These are phyloP conservation scores for Salpingus planirostris DNA, from an alignment of 2,888 invertebrate genomes.

Conservation along the genomic window DNA sequence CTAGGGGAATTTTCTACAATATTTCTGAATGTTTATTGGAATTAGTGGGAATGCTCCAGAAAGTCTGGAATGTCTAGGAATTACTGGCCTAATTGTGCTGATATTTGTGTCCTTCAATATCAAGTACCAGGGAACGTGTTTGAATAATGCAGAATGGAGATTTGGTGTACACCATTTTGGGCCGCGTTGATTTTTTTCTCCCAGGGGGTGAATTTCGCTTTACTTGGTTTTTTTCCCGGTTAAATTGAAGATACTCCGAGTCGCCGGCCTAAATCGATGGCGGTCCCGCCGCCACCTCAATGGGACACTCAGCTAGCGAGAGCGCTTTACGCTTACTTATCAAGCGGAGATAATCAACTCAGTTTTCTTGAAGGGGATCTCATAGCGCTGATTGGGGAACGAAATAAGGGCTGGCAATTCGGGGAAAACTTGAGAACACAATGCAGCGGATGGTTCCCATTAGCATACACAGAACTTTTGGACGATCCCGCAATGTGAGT, in stretches of 20 bases:
- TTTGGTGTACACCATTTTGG: too few relatives aligned
- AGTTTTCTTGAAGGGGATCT: constrained; percentile 87
- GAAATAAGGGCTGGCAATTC: constrained; percentile 94
- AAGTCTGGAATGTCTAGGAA: too few relatives aligned
- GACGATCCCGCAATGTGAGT: constrained; percentile 58
- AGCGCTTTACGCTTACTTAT: constrained; percentile 83
- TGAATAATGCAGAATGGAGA: too few relatives aligned
- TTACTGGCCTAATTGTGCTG: too few relatives aligned
- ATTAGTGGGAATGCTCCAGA: too few relatives aligned
- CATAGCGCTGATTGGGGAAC: constrained; percentile 78
- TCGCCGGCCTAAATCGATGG: constrained; percentile 58
- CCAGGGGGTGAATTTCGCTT: neutral
- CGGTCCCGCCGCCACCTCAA: constrained; percentile 47
- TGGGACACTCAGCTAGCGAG: constrained; percentile 72
- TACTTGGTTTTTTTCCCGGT: neutral
- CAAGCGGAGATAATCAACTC: constrained; percentile 83
- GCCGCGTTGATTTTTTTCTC: too few relatives aligned
- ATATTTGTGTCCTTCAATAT: too few relatives aligned
- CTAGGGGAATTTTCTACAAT: too few relatives aligned
- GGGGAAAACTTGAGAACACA: constrained; percentile 92
- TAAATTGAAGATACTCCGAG: neutral
- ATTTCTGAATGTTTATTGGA: too few relatives aligned
- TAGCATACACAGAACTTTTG: constrained; percentile 83
- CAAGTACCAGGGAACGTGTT: too few relatives aligned
- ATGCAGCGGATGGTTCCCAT: constrained; percentile 89